Evolutionary conservation across 2,797 vertebrate genomes (phyloP), one percentile per base, ranked within the genome.

Genomic region (Melanotaenia pygmaea): DNA sequence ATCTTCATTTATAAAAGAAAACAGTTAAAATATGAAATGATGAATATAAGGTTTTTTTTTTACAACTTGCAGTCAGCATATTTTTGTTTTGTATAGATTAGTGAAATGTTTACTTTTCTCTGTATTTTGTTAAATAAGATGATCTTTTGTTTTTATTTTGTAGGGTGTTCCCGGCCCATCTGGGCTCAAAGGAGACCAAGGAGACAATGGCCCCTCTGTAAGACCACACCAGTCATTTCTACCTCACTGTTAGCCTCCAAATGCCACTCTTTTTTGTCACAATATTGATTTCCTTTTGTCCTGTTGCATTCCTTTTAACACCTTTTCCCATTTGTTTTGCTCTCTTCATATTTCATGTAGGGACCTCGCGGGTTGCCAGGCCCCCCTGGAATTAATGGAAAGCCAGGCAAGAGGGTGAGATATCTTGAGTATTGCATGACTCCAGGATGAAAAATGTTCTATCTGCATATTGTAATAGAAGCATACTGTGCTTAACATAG

Each of bases 321-420:
- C 73, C 14, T 62, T 59, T 62, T 80, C 30, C 53, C 53, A 58
- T 70, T 60, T 72, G 1, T 74, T 64, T 62, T 57, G 51, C 60
- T 72, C 30, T 57, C 28, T 45, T 47, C 26, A 12, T 58, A 67
- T 66, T 38, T 66, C 43, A 45, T 54, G 12, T 56, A 98, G 97
- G 97, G 97, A 54, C 87, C 91, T 13, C 91, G 87, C 64, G 97
- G 97, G n/a, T 80, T 94, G 38, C 94, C 93, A 67, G 97, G 97
- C 37, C 85, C 88, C 16, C 51, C 56, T 0, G 97, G 97, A 45
- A 87, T 87, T 0, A 90, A 90, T 26, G 97, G 97, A 58, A 96
- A 93, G 72, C 32, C 74, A 60, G 97, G 97, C 75, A 97, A 96
- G 82, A 93, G 94, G 94, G 97, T 98, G 85, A 95, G 95, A 72